Evolutionary conservation across 1,140 invertebrate genomes (phyloP), one percentile per base, ranked within the genome.

Genomic region (Harpegnathos saltator): DNA sequence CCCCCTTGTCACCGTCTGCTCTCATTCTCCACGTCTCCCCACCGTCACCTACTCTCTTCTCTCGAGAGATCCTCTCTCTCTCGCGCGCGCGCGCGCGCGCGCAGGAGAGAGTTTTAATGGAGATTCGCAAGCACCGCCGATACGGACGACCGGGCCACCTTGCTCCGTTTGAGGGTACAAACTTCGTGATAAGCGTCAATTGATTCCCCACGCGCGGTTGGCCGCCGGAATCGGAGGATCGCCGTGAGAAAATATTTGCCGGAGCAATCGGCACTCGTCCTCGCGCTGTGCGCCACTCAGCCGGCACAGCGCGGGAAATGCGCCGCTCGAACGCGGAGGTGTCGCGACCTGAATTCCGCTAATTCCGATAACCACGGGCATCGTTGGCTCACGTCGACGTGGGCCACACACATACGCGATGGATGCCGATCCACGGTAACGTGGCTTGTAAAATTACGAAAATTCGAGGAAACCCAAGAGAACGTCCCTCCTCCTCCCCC

Each of bases 151-250:
- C 29, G 50, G 22, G 22, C 69, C 29, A 56, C 58, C 14, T 68
- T 44, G n/a, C 4, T 44, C 38, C 52, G 65, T 71, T 80, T 71
- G 33, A 59, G 3, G 44, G n/a, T n/a, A 9, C 9, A 80, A 80
- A 33, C 38, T 69, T 44, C 65, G 33, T 80, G 59, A 80, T 80
- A 80, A 80, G 65, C 65, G 65, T 48, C 54, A 80, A 80, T 80
- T 71, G 75, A 48, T 80, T 71, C 71, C 61, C 17, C n/a, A 59
- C n/a, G n/a, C 63, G 22, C 29, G 71, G 33, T 80, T 59, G 38
- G 52, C n/a, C 50, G 14, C 22, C 0, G 29, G 5, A 33, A 5
- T 33, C n/a, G n/a, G 5, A 33, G 5, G 38, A 3, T 11, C 14
- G n/a, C n/a, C 17, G 58, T 71, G 52, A 44, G n/a, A 71, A n/a